These are phyloP conservation scores for Egretta garzetta DNA, from an alignment of 2,113 vertebrate species.

Conservation along the genomic window DNA sequence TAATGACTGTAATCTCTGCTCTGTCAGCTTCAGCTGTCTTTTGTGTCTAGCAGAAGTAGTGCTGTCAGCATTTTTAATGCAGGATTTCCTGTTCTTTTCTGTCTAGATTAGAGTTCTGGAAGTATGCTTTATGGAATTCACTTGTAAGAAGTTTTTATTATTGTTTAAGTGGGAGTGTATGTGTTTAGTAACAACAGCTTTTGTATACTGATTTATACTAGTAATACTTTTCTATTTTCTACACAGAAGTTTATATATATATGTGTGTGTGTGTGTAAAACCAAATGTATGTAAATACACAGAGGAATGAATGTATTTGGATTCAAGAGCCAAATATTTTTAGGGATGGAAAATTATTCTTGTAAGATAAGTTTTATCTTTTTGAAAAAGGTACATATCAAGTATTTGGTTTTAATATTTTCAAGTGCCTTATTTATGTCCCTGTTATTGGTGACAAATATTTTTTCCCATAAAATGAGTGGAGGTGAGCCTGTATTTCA, in stretches of 20 bases:
- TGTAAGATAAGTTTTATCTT: background rate
- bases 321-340: background rate
- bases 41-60: slow-evolving; percentile 37
- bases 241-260: background rate
- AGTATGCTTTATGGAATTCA: background rate
- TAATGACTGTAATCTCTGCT: slow-evolving; percentile 8
- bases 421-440: background rate
- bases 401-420: background rate
- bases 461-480: background rate
- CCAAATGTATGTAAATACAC: background rate
- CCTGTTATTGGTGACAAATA: background rate
- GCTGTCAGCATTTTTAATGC: slow-evolving; percentile 37
- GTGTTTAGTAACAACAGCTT: background rate
- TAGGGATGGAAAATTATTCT: background rate
- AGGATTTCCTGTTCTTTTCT: slow-evolving; percentile 54
- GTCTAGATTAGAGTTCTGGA: background rate
- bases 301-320: background rate
- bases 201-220: background rate
- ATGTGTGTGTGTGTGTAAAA: background rate
- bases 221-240: background rate
- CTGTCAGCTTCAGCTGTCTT: slow-evolving; percentile 1
- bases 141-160: slow-evolving; percentile 7
- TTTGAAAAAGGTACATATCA: background rate
- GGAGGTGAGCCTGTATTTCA: background rate
- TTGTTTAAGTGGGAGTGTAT: background rate